Base-by-base conservation (phyloP, 2,888 invertebrate genomes). In the Mystacides longicornis region DNA sequence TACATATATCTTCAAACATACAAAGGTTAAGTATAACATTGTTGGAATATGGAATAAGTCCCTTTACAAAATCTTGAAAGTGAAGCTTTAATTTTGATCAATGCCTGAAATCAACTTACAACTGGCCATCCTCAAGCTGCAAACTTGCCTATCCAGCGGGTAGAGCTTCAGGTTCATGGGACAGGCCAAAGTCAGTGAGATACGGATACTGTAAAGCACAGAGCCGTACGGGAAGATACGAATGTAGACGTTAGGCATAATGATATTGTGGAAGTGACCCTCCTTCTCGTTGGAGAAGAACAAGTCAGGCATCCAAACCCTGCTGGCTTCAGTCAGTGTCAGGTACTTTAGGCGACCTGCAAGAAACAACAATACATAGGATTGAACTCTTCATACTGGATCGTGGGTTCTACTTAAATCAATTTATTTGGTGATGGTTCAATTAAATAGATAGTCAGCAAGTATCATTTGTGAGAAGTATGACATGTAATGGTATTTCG, bases 211-310 rank as follows among this genome's bases (percentile, higher is more conserved):
- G 81, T 96, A 97, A 62, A 96, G 82, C 65, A 97, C 94, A 63
- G 89, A 89, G 63, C 97, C 97, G 66, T 93, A 87, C 57, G 93
- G 93, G 74, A 94, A 93, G 71, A 97, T 95, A 64, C 97, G 81
- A 70, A 97, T 92, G 81, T 97, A 93, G 64, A 96, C 93, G 73
- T 97, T 96, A 60, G 95, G 94, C 92, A 94, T 93, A 72, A 95
- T 94, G 74, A 96, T 95, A 72, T 94, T 91, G 79, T 96, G 95
- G 71, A 96, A 91, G 71, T 95, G 95, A 53, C 96, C 97, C 69
- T 93, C 93, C 73, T 97, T 97, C 77, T 97, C 97, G 69, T 97
- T 97, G 55, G 94, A 90, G 78, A 96, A 96, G 82, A 96, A 97
- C 64, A 96, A 79, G 79, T 98, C 97, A 31, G 97, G 97, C 89